phyloP scores from a whole-genome alignment of 2,797 vertebrate genomes.

The Chiloscyllium punctatum region DNA sequence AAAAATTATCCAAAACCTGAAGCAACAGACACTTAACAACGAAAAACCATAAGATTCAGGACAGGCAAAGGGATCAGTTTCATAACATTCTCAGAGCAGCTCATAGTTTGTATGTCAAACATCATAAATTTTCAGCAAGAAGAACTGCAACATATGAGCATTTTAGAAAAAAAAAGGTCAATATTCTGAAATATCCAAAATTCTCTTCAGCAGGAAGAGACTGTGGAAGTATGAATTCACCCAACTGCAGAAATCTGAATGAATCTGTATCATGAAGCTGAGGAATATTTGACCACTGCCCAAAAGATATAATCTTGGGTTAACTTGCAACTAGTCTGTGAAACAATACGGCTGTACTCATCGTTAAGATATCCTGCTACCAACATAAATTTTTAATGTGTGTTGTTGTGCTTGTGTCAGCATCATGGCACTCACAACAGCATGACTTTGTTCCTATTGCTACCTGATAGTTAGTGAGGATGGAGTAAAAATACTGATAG shows the following conservation, averaged over 20 bases:
- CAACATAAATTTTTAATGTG: not conserved
- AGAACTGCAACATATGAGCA: not conserved
- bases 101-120: too few relatives aligned
- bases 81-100: not conserved
- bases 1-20: too few relatives aligned
- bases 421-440: not conserved
- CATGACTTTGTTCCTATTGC: not conserved
- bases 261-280: too few relatives aligned
- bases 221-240: too few relatives aligned
- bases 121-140: not conserved
- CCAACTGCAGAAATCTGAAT: not conserved
- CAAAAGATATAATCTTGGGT: not conserved
- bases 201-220: not conserved
- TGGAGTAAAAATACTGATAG: not conserved
- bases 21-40: too few relatives aligned
- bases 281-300: not conserved
- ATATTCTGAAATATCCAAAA: not conserved
- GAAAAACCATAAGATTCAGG: too few relatives aligned
- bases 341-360: too few relatives aligned
- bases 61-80: not conserved
- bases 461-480: not conserved
- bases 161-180: not conserved
- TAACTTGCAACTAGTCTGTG: not conserved
- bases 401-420: not conserved
- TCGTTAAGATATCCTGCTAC: not conserved